These are phyloP conservation scores for Corynorhinus townsendii DNA, from an alignment of 2,113 vertebrate species.

Conservation along the genomic window DNA sequence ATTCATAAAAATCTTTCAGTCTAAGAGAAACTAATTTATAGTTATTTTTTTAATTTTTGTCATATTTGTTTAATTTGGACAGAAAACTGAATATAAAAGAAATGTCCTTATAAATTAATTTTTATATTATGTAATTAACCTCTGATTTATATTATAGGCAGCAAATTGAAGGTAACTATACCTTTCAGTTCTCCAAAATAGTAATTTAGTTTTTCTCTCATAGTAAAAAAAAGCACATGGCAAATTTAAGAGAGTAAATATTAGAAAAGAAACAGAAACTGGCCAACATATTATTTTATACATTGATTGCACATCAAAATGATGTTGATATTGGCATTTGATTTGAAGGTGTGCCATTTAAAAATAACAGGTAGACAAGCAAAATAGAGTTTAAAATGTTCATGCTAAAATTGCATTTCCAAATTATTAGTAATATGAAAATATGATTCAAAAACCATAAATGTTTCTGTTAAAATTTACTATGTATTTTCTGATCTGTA, in stretches of 20 bases:
- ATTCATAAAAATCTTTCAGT: neutral
- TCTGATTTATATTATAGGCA: neutral
- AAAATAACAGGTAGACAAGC: neutral
- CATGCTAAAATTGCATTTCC: neutral
- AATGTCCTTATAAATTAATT: neutral
- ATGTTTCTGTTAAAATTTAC: neutral
- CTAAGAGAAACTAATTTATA: neutral
- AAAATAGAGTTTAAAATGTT: neutral
- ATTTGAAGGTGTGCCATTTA: neutral
- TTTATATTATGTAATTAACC: neutral
- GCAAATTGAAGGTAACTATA: neutral
- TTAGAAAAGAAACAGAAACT: neutral
- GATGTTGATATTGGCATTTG: neutral
- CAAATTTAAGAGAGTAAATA: neutral
- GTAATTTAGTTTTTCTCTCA: neutral
- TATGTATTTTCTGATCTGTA: neutral
- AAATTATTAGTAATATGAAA: neutral
- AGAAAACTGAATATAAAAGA: neutral
- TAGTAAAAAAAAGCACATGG: neutral
- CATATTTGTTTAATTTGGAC: neutral
- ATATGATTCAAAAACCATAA: neutral
- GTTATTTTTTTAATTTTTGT: neutral
- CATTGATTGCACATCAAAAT: neutral
- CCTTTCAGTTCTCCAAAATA: neutral
- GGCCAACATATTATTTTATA: neutral